Percentiles rank a stretch among this genome's conserved stretches.
Conservation (phyloP, 1,140 invertebrate species). For the Zaprionus nigranus region DNA sequence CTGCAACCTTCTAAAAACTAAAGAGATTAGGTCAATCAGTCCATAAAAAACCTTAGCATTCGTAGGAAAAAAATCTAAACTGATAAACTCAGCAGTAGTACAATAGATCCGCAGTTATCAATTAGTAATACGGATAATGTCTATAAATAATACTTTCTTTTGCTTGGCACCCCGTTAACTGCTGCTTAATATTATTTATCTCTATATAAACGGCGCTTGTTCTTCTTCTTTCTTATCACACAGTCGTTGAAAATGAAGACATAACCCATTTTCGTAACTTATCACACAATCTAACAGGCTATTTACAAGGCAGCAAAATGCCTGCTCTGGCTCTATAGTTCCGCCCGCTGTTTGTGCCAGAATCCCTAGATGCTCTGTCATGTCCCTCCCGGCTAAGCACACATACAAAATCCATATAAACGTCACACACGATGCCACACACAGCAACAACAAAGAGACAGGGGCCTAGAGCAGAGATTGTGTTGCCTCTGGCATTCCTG, state of each 20-base stretch:
- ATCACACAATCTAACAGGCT: slow-evolving; percentile 3
- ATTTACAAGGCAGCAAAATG: slow-evolving; percentile 1
- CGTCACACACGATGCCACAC: slow-evolving; percentile 46
- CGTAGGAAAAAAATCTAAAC: too few species aligned
- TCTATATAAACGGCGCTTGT: neutral
- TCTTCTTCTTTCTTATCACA: neutral
- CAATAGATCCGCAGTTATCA: too few species aligned
- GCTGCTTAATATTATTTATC: neutral
- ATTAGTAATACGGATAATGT: too few species aligned
- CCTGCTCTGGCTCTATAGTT: neutral
- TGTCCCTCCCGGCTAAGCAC: slow-evolving; percentile 20
- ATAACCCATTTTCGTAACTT: slow-evolving; percentile 3
- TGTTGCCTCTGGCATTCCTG: slow-evolving; percentile 59
- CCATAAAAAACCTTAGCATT: too few species aligned
- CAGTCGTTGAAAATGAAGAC: neutral
- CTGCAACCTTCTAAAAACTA: too few species aligned
- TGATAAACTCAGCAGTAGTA: too few species aligned
- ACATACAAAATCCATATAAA: slow-evolving; percentile 51
- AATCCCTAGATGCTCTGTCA: slow-evolving; percentile 37
- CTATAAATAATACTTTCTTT: too few species aligned
- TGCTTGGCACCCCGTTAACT: too few species aligned
- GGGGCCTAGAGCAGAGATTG: slow-evolving; percentile 56
- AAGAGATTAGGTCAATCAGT: too few species aligned
- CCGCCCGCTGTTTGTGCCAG: slow-evolving; percentile 15
- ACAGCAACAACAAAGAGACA: slow-evolving; percentile 20